Evolutionary conservation across 2,888 invertebrate species (phyloP).

Genomic region (Lasioglossum leucozonium): DNA sequence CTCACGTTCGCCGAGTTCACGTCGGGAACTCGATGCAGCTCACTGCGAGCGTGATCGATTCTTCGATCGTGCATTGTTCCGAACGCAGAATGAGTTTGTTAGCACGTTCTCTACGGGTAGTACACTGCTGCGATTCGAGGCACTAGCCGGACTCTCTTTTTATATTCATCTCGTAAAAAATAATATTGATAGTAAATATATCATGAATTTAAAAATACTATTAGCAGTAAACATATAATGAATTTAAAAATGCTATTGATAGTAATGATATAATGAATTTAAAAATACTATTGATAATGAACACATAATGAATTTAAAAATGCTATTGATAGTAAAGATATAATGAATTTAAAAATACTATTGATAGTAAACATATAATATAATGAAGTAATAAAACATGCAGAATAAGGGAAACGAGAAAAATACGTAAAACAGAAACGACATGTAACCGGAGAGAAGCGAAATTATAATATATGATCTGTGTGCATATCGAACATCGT

Average conservation of each 20-base stretch:
- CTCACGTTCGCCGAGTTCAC: conserved; percentile 60
- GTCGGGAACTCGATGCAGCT: conserved; percentile 29
- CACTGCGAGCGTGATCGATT: conserved; percentile 35
- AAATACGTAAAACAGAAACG: background rate
- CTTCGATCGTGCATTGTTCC: background rate
- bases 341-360: too few species aligned
- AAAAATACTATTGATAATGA: too few species aligned
- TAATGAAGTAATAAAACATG: background rate
- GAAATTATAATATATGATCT: background rate
- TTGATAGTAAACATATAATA: too few species aligned
- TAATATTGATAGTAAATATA: too few species aligned
- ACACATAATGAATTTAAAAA: too few species aligned
- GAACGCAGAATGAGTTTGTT: background rate
- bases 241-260: too few species aligned
- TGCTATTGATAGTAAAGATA: too few species aligned
- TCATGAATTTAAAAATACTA: too few species aligned
- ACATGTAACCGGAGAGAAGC: background rate
- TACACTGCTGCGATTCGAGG: background rate
- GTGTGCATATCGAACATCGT: background rate
- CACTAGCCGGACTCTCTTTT: background rate
- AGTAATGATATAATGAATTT: background rate
- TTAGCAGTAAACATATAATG: too few species aligned
- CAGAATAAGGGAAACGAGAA: background rate
- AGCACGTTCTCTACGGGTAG: background rate
- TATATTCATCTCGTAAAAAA: background rate